Evolutionary conservation across 2,888 invertebrate genomes (phyloP), one percentile per base, ranked within the genome.

Genomic region (Nowickia ferox): DNA sequence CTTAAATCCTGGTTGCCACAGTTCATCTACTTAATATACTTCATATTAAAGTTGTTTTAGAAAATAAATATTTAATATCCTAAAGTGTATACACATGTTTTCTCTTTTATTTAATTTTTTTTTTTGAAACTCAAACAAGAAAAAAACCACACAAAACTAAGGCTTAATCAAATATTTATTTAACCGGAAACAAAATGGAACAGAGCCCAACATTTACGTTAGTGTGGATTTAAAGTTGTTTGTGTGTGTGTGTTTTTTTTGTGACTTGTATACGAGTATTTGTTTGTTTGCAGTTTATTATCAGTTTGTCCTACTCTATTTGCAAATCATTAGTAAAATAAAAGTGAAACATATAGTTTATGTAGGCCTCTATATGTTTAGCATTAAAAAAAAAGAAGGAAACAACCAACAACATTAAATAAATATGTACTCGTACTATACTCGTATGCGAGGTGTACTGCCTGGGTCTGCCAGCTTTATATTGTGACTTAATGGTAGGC

Each of bases 301-400:
- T 80, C 86, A 80, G 66, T 86, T 72, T 83, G 86, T 80, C 86
- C 86, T 83, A 80, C 84, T 86, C 86, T 86, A 86, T 86, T 86
- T 86, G 68, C 79, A 86, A 86, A 80, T 86, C 86, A 83, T 86
- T 86, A 86, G 86, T 86, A 72, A 75, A 86, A 75, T 72, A 86
- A 86, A 86, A 86, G 86, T 86, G 86, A 86, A 86, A 86, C 53
- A 79, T 76, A 76, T 68, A 71, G 75, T 71, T 65, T 59, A 63
- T 71, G 46, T 17, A 51, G 1, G 55, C 59, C 30, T 46, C 19
- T 44, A n/a, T 11, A 15, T 68, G 2, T 11, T n/a, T n/a, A n/a
- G n/a, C n/a, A n/a, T 6, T 19, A 63, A n/a, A 53, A 22, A 22
- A 15, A n/a, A 51, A 30, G 6, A 30, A 30, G 0, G 30, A 6